Base-by-base conservation (phyloP, 2,113 vertebrate genomes). In the Lophochroa leadbeateri region DNA sequence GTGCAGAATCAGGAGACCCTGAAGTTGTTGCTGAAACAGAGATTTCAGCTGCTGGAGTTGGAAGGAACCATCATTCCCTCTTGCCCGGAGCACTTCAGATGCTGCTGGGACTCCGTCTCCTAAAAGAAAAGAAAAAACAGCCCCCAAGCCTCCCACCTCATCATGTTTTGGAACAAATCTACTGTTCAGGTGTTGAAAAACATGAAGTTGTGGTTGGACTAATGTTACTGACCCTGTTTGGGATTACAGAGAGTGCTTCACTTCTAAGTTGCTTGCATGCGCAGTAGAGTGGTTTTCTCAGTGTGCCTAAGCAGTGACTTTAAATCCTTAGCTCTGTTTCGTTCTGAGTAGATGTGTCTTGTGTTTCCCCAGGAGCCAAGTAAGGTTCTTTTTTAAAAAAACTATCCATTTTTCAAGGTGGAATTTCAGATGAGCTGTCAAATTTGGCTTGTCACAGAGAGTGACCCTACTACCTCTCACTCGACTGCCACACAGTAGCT, bases 381-480 rank as follows among this genome's bases (percentile, higher is more conserved):
- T 55, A 82, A 93, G n/a, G n/a, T 39, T 58, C 33, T 74, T 77
- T 84, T 78, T 7, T 1, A 18, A 23, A 85, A 77, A 63, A 88
- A 37, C 2, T 47, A n/a, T 18, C 81, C 25, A 16, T 65, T 90
- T 93, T 55, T 96, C 53, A 78, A 81, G 79, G 57, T 87, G 83
- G 86, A 93, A 95, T 82, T 90, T 85, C 70, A 75, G 70, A 89
- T 67, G 58, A 96, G 57, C 68, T 93, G 75, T 95, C 83, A 69
- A 88, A 68, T 77, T 74, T 95, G 82, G 60, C 93, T 94, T 87
- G 78, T 94, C 76, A 91, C 68, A 96, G 71, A 1, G 6, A 87
- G 46, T 92, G 91, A 95, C 86, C 85, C 72, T 71, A 92, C 29
- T 70, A 61, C 61, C 57, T 71, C 31, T 82, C 49, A 41, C 53